Evolutionary conservation across 2,113 vertebrate genomes (phyloP), one percentile per base, ranked within the genome.

Genomic region (Halichoeres trimaculatus): DNA sequence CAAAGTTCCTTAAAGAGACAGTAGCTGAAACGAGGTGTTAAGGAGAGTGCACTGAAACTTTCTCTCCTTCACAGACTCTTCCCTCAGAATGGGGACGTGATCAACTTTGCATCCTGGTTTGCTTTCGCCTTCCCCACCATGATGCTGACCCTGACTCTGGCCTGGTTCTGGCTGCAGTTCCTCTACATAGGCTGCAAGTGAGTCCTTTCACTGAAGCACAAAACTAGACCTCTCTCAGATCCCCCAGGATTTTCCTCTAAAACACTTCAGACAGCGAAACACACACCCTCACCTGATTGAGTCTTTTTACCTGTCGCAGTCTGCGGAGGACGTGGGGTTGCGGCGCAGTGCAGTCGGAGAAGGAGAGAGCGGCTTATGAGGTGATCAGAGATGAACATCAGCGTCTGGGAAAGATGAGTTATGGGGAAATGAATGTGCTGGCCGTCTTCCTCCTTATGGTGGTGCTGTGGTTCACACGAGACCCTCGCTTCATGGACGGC

Each of bases 91-190:
- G 94, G 94, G 0, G 95, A 97, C 2, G 14, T 95, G 1, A 68
- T 99, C 82, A 98, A 98, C 90, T 99, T 98, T 72, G 97, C 95
- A 1, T 97, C 96, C 8, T 99, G 98, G 98, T 98, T 99, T 54
- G 94, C 69, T 2, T 99, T 98, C 56, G 94, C 97, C 20, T 98
- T 98, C 77, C 98, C 98, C 70, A 97, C 95, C 68, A 98, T 98
- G 96, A 17, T 97, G 50, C 51, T 98, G 38, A 98, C 95, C 95
- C 91, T 99, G 83, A 26, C 57, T 0, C 58, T 97, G 17, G 92
- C 96, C 80, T 99, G 98, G 98, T 34, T 99, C 74, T 98, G 97
- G 96, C 92, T 99, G 43, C 96, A 96, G 88, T 90, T 88, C 26
- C 83, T 93, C 30, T 99, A 94, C 73, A 79, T 98, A 58, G 95